Evolutionary conservation across 2,888 invertebrate species (phyloP), one percentile per base, ranked within the genome.

Genomic region (Heteromyza rotundicornis): DNA sequence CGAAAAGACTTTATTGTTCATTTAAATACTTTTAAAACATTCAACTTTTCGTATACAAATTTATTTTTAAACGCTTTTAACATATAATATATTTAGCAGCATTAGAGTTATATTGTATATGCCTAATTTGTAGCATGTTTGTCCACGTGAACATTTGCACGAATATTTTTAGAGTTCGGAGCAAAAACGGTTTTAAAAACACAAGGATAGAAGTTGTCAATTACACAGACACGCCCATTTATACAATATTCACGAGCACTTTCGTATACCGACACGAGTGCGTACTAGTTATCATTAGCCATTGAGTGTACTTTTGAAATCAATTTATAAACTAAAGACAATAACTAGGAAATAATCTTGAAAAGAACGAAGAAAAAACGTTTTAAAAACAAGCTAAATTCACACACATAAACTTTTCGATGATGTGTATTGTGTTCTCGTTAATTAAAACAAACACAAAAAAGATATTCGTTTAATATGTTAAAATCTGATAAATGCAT

Each of bases 301-400:
- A 24, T 24, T 14, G n/a, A 52, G n/a, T 24, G 24, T 24, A 17
- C 16, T 24, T 52, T 24, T 24, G 3, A 17, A 10, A 7, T n/a
- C 7, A 52, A 2, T 19, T 2, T 47, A 19, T 47, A 47, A 47
- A 47, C 2, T 61, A 69, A 72, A 66, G 74, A 77, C 74, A 78
- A 78, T 75, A 77, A 77, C 66, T 76, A 76, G 77, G 16, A 57
- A 54, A 49, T 66, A 64, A 62, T 44, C 51, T 60, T 64, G 68
- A 75, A 72, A 69, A 68, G 68, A 69, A 68, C 67, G 66, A 70
- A 47, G 14, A 7, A n/a, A 40, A 5, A 19, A 47, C 2, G 47
- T 47, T 19, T 47, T 8, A 19, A 47, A 47, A 40, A 7, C 5
- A 40, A n/a, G 14, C 40, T 40, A 40, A 40, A 40, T 27, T 27